phyloP scores from a whole-genome alignment of 2,888 invertebrate species.

The Panopea generosa region DNA sequence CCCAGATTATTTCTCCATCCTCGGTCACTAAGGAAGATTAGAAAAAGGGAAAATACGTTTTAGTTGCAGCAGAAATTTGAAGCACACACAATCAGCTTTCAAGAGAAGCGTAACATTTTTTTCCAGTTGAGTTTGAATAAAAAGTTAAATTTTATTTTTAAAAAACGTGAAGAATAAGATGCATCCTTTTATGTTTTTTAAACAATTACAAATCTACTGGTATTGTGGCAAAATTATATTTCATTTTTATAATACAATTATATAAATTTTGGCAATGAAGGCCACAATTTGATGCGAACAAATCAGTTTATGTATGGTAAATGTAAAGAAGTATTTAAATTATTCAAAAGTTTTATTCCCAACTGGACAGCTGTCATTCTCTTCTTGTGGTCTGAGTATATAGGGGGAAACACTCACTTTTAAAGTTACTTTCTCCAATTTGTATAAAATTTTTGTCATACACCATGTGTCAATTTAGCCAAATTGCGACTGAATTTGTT shows the following conservation, averaged over 20 bases:
- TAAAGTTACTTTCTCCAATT: slow-evolving; percentile 52
- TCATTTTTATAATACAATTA: too few relatives aligned
- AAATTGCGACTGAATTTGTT: too few relatives aligned
- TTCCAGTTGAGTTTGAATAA: slow-evolving; percentile 1
- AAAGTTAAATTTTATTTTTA: slow-evolving; percentile 2
- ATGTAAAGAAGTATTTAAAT: too few relatives aligned
- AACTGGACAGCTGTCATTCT: background rate
- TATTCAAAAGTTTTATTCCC: too few relatives aligned
- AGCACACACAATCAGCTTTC: slow-evolving; percentile 53
- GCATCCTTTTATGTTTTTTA: too few relatives aligned
- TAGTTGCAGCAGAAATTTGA: slow-evolving; percentile 75
- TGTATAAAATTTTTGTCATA: background rate
- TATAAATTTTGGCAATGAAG: too few relatives aligned
- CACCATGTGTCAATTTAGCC: too few relatives aligned
- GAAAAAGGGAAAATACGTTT: slow-evolving; percentile 74
- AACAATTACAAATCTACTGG: too few relatives aligned
- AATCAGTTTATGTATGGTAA: too few relatives aligned
- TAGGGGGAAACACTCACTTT: slow-evolving; percentile 61
- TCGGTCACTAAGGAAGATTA: slow-evolving; percentile 79
- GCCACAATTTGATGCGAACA: too few relatives aligned
- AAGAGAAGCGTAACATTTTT: slow-evolving; percentile 6
- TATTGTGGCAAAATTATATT: too few relatives aligned
- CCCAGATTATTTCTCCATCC: slow-evolving; percentile 79
- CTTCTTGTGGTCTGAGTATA: slow-evolving; percentile 21
- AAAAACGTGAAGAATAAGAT: slow-evolving; percentile 9